A percentile compares a stretch with the other conserved stretches of the same genome.
Evolutionary conservation across 2,113 vertebrate genomes (phyloP).

Genomic region (Puma concolor): DNA sequence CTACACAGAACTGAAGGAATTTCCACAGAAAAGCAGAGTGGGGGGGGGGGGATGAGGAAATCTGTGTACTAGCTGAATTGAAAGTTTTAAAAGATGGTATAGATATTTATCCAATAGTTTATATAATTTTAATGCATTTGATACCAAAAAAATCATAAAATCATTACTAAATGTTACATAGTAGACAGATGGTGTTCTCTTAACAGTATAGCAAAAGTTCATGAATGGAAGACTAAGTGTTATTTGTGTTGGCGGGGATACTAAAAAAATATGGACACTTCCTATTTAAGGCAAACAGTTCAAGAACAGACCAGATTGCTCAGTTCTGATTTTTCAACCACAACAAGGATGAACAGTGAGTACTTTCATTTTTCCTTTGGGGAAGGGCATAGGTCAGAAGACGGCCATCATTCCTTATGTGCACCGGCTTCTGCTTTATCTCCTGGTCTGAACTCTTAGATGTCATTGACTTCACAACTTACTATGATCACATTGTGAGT

Average conservation of each 20-base stretch:
- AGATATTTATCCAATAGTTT: conserved; percentile 23
- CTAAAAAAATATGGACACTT: conserved; percentile 38
- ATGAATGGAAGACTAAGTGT: conserved; percentile 40
- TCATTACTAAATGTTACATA: conserved; percentile 9
- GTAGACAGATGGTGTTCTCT: conserved; percentile 35
- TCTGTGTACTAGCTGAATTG: background rate
- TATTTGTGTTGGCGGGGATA: conserved; percentile 8
- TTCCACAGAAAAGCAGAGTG: conserved; percentile 19
- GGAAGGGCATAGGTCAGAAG: background rate
- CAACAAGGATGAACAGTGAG: background rate
- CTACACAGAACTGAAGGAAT: background rate
- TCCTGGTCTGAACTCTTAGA: background rate
- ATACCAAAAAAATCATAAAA: background rate
- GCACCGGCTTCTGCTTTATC: background rate
- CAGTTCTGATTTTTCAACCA: conserved; percentile 41
- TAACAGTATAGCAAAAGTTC: conserved; percentile 57
- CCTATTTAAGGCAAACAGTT: conserved; percentile 46
- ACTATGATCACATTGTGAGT: conserved; percentile 53
- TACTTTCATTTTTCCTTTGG: background rate
- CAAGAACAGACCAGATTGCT: conserved; percentile 30
- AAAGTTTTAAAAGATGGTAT: conserved; percentile 33
- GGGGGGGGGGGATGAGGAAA: background rate
- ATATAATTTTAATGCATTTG: conserved; percentile 18
- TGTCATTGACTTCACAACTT: conserved; percentile 61
- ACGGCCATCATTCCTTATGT: background rate